Evolutionary conservation across 2,113 vertebrate species (phyloP), one percentile per base, ranked within the genome.

Genomic region (Cepphus grylle): DNA sequence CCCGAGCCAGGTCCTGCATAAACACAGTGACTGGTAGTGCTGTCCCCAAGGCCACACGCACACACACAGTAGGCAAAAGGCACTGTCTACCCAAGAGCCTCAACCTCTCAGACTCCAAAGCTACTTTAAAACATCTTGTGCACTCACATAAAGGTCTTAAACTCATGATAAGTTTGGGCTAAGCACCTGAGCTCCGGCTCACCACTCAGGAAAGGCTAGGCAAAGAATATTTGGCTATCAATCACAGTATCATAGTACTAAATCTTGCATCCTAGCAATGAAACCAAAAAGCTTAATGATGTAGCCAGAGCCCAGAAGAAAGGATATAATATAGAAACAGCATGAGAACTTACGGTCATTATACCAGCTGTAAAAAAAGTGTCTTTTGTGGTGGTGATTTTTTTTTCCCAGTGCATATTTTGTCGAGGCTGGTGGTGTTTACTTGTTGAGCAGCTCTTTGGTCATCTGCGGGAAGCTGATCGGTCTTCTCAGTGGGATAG

Each of bases 401-500:
- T 34, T 26, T 15, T 79, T 91, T 80, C 1, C 66, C 34, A 62
- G 50, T 38, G 21, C 0, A 0, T 56, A 53, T 86, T 93, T 94
- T 95, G 81, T 56, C 72, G 9, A 47, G 55, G 83, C 62, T 66
- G 45, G 36, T 90, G 78, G 53, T 36, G 61, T 65, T 85, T 62
- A 56, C 58, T 93, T 82, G 73, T 81, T 76, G 70, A 88, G 66
- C 66, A 58, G 93, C 19, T 77, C 47, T 80, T 93, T 77, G 85
- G 85, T 71, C 62, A 70, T n/a, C 93, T 72, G 93, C 14, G 0
- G 92, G 94, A 95, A 94, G 85, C 53, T 94, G 87, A 95, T 94
- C 19, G 0, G 73, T 66, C 84, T 76, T 89, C 92, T 90, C 96
- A 95, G 94, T 47, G 45, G 89, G 95, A 42, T 40, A 76, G 76